Evolutionary conservation across 1,140 invertebrate genomes (phyloP), one percentile per base, ranked within the genome.

Genomic region (Akabosia matsudoensis): DNA sequence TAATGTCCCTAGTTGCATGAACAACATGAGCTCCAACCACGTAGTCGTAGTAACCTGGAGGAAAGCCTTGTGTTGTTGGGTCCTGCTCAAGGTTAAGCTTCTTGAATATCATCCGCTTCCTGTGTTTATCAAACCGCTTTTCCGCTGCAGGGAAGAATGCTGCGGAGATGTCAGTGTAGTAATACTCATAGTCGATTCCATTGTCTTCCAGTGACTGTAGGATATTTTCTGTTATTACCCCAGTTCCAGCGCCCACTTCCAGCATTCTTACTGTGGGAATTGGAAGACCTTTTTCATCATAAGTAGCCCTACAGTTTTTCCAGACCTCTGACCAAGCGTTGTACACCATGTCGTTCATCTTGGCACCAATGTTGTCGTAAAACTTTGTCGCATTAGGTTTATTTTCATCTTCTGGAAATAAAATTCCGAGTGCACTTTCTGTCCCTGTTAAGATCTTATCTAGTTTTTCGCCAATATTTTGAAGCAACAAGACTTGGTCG

Each of bases 121-220:
- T 7, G 33, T 72, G 30, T 31, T 73, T 37, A 31, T 64, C 76
- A 33, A 73, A 77, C 16, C 61, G 56, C 33, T 74, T 56, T 67
- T 73, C 61, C 0, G 54, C 76, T 18, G 34, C 72, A 0, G 71
- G 54, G 28, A 77, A 74, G 52, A 77, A 77, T n/a, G 72, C 33
- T 1, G 71, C 51, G 24, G 76, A 77, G 52, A 77, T 77, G 45
- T 77, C 76, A 1, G 76, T 77, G 71, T 56, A 77, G 2, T 31
- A 31, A 51, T 67, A 77, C 26, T 72, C 70, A 2, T 10, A 72
- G 1, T 72, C 24, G 28, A 51, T 34, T 24, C 33, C 33, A n/a
- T 10, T 7, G 10, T 7, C 34, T 37, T 72, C 33, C 70, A 72
- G 3, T 2, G 10, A 34, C 1, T 72, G 13, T 1, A 72, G n/a